phyloP scores from a whole-genome alignment of 2,797 vertebrate species.

The Neosilurus mollespiculum region DNA sequence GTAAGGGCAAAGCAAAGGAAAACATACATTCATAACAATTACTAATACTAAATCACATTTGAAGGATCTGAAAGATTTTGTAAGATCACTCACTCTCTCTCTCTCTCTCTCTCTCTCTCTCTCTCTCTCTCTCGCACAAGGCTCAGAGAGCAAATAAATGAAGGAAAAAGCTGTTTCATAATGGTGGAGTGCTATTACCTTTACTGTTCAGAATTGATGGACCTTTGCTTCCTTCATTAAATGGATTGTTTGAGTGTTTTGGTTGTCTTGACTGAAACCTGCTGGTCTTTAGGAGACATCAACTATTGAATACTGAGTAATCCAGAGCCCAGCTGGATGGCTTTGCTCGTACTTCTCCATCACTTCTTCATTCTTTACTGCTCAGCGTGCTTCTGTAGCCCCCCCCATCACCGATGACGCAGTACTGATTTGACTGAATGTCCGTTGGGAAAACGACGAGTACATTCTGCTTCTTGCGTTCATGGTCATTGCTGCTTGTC shows the following conservation, averaged over 20 bases:
- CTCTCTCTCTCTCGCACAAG: not conserved
- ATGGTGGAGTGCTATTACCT: conserved; percentile 5
- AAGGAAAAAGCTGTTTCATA: conserved; percentile 21
- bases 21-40: not conserved
- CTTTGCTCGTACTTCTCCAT: not conserved
- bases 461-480: conserved; percentile 22
- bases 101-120: not conserved
- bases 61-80: not conserved
- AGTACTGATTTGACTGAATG: conserved; percentile 36
- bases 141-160: conserved; percentile 13
- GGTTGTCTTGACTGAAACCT: not conserved
- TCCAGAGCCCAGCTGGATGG: not conserved
- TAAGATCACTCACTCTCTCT: not conserved
- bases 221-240: conserved; percentile 5
- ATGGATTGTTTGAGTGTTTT: conserved; percentile 5
- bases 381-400: conserved; percentile 2
- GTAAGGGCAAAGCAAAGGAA: not conserved
- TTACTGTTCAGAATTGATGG: conserved; percentile 4
- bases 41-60: not conserved
- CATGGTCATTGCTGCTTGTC: conserved; percentile 48
- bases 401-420: not conserved
- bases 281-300: not conserved
- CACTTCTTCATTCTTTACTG: conserved; percentile 6
- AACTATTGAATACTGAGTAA: not conserved
- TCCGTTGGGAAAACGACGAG: conserved; percentile 34